A percentile compares a stretch with the other conserved stretches of the same genome.
Evolutionary conservation across 53 echinoderm and acorn worm species (phyloP).

Genomic region (Hippasteria phrygiana): DNA sequence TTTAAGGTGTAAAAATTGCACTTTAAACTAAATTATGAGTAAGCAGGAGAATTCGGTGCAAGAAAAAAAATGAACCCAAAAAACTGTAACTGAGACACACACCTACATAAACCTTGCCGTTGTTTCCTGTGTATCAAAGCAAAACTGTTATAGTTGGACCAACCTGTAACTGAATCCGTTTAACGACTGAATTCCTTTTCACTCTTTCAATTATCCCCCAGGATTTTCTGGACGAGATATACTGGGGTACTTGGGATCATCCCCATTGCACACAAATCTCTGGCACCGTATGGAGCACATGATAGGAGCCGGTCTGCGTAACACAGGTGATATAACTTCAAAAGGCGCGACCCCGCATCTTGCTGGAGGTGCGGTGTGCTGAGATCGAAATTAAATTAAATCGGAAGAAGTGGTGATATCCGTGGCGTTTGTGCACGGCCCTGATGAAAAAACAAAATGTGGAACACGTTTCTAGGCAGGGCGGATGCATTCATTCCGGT

Average conservation of each 20-base stretch:
- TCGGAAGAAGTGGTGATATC: not conserved
- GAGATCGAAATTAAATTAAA: constrained; percentile 55
- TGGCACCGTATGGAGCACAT: not conserved
- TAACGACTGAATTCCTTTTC: not conserved
- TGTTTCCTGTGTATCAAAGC: too few species aligned
- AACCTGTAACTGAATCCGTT: constrained; percentile 7
- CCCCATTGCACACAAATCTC: not conserved
- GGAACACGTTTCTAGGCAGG: constrained; percentile 14
- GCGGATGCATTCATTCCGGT: constrained; percentile 2
- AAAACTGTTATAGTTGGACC: not conserved
- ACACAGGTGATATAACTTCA: constrained; percentile 34
- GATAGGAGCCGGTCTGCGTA: not conserved
- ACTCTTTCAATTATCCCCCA: not conserved
- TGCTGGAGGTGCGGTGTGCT: constrained; percentile 36
- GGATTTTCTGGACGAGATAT: not conserved
- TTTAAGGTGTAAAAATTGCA: too few species aligned
- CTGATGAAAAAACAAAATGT: not conserved
- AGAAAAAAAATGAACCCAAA: too few species aligned
- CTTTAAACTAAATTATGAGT: too few species aligned
- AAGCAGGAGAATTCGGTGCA: too few species aligned
- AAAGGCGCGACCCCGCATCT: constrained; percentile 32
- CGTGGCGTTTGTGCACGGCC: not conserved
- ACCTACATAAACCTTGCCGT: too few species aligned
- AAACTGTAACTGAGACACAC: too few species aligned
- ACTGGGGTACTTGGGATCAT: not conserved